phyloP scores from a whole-genome alignment of 53 echinoderm and acorn worm species.

The Zoroaster sp. region DNA sequence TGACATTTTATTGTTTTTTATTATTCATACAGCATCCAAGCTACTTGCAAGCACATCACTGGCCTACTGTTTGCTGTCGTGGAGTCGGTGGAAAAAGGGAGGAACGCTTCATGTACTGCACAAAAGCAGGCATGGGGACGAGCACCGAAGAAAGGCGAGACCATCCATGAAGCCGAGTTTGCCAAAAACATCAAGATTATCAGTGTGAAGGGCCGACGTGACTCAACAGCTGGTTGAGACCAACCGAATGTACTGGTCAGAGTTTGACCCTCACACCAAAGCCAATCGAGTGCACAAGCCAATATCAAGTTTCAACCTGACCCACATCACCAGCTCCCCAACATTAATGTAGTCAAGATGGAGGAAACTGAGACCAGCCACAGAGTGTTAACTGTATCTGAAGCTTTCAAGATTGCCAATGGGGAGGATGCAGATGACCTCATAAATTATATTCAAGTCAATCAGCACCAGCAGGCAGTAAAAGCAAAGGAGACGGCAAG shows the following conservation, averaged over 20 bases:
- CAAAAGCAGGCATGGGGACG: constrained; percentile 40
- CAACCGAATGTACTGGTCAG: constrained; percentile 18
- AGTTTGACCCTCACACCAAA: constrained; percentile 45
- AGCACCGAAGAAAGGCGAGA: constrained; percentile 23
- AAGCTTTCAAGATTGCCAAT: constrained; percentile 14
- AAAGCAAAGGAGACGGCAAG: neutral
- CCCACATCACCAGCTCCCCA: constrained; percentile 8
- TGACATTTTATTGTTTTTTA: neutral
- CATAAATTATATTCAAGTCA: neutral
- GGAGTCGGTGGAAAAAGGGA: constrained; percentile 40
- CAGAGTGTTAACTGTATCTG: constrained; percentile 2
- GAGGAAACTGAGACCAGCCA: neutral
- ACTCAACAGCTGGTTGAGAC: neutral
- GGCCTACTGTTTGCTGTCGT: constrained; percentile 46
- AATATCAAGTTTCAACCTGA: constrained; percentile 34
- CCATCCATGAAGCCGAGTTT: constrained; percentile 32
- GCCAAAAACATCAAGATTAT: constrained; percentile 43
- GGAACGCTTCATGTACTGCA: constrained; percentile 48
- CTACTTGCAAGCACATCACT: constrained; percentile 61
- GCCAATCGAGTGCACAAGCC: constrained; percentile 18
- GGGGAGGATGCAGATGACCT: neutral
- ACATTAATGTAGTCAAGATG: neutral
- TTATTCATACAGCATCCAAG: constrained; percentile 35
- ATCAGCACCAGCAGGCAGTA: constrained; percentile 35
- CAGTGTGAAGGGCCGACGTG: constrained; percentile 24